Evolutionary conservation across 2,888 invertebrate species (phyloP), one percentile per base, ranked within the genome.

Genomic region (Synanthedon tipuliformis): DNA sequence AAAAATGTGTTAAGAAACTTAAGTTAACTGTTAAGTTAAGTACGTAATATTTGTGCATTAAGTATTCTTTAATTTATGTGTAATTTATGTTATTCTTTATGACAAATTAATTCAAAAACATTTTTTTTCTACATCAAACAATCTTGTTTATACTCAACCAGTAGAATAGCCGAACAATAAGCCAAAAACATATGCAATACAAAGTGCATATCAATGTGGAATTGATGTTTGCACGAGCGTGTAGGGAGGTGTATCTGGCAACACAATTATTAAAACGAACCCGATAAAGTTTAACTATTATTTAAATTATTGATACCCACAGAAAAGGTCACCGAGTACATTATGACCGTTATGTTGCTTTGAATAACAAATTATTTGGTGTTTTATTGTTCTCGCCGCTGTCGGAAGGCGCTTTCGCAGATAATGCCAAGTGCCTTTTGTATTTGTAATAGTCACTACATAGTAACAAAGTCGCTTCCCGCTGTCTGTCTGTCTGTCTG

Each of bases 361-460:
- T 13, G 13, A 45, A 45, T 45, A 45, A 45, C 45, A 45, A 45
- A 45, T 45, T 45, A 45, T 52, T 52, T 40, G 40, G 49, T 34
- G 49, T 48, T 40, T 34, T 50, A 27, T 13, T 50, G 40, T 50
- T 18, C 16, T 16, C 27, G 49, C 52, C 11, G 50, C 13, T 48
- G 41, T 51, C 50, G 23, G 51, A 34, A 52, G 48, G 57, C 34
- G 52, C 34, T 4, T 23, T 23, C 5, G 23, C 18, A 34, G 50
- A 54, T 50, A 50, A 51, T 54, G 48, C 49, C 41, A 45, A 49
- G 23, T 41, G 18, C 50, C 23, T 40, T 41, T 51, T 58, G 51
- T 53, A 55, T 45, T 13, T 45, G 15, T 45, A 45, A 45, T 13
- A 15, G n/a, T n/a, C n/a, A n/a, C n/a, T n/a, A n/a, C n/a, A n/a